phyloP scores from a whole-genome alignment of 2,888 invertebrate genomes.

The Eugnorisma glareosa region DNA sequence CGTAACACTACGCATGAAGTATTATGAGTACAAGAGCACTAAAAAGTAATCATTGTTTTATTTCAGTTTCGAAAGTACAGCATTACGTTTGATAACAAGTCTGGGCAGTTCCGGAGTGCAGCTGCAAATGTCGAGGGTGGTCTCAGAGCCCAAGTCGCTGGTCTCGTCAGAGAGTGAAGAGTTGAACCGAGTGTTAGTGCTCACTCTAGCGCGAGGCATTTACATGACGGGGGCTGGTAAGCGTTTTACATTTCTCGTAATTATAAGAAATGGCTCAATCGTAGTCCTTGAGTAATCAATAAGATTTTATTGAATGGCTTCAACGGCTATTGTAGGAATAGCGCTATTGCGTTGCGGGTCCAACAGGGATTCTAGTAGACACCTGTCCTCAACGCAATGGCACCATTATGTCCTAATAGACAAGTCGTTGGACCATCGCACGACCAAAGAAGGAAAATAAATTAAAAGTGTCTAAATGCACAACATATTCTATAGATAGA shows the following conservation, averaged over 20 bases:
- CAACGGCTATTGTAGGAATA: background rate
- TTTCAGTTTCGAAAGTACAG: constrained; percentile 96
- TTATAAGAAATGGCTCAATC: background rate
- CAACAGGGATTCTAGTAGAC: background rate
- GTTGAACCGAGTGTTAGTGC: constrained; percentile 97
- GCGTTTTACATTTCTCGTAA: constrained; percentile 26
- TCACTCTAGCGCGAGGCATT: constrained; percentile 97
- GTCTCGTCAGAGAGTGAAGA: constrained; percentile 99
- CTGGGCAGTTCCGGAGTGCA: constrained; percentile 98
- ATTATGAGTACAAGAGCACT: background rate
- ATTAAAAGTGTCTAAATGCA: background rate
- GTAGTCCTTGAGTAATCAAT: background rate
- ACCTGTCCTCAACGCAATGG: background rate
- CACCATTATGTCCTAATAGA: background rate
- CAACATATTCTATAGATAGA: background rate
- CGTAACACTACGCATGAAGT: background rate
- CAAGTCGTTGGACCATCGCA: background rate
- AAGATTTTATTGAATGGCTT: background rate
- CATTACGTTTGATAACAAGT: constrained; percentile 95
- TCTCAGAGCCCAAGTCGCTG: constrained; percentile 97
- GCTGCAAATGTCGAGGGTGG: constrained; percentile 96
- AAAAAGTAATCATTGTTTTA: constrained; percentile 3
- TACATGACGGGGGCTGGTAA: constrained; percentile 96
- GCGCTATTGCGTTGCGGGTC: background rate
- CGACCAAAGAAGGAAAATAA: background rate